These are phyloP conservation scores for Sycophaga agraensis DNA, from an alignment of 1,140 invertebrate species.

Conservation along the genomic window DNA sequence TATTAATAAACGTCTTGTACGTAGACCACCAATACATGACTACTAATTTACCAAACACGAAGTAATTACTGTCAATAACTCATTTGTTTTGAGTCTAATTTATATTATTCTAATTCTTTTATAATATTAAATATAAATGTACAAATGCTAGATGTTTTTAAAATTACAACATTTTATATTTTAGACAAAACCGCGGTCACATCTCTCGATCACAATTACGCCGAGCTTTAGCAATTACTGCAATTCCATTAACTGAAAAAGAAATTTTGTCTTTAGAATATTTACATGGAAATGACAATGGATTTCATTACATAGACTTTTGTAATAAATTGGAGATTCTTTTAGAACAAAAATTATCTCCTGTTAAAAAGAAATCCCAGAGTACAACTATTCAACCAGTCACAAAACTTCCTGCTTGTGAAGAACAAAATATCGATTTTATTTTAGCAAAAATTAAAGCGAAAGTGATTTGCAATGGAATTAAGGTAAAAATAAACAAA, in stretches of 20 bases:
- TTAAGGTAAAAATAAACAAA: conserved; percentile 54
- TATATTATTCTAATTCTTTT: too few relatives aligned
- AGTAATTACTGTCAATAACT: too few relatives aligned
- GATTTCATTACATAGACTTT: conserved; percentile 70
- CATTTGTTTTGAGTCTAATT: too few relatives aligned
- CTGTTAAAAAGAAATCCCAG: conserved; percentile 42
- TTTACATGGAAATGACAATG: conserved; percentile 68
- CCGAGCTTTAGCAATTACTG: conserved; percentile 64
- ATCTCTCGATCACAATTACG: conserved; percentile 67
- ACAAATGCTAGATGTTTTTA: too few relatives aligned
- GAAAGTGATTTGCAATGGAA: conserved; percentile 67
- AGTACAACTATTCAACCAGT: conserved; percentile 22
- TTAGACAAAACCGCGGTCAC: conserved; percentile 67
- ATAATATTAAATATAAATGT: too few relatives aligned
- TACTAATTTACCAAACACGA: too few relatives aligned
- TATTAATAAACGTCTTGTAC: too few relatives aligned
- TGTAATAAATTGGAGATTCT: conserved; percentile 61
- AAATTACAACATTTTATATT: neutral
- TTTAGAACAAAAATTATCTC: conserved; percentile 44
- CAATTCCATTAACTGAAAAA: conserved; percentile 63
- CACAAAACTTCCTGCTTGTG: conserved; percentile 31
- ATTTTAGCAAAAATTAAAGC: conserved; percentile 72
- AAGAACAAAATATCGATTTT: conserved; percentile 65
- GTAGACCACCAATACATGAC: too few relatives aligned
- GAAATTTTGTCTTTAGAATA: conserved; percentile 68